Base-by-base conservation (phyloP, 2,113 vertebrate species). In the Halcyon senegalensis region DNA sequence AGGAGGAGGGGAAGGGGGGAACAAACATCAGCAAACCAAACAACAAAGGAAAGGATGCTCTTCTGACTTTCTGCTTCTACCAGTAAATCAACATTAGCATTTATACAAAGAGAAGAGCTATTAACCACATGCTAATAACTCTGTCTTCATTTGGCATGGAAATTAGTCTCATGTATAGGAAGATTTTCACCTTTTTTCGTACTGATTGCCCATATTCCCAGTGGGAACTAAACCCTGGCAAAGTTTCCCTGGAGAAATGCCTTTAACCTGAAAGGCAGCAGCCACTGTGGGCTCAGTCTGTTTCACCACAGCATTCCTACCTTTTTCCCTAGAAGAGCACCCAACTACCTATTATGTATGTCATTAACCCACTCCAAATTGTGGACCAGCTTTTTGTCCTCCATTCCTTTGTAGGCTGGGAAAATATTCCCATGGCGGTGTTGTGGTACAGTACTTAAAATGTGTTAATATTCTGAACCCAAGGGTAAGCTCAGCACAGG, bases 281-380 rank as follows among this genome's bases (percentile, higher is more conserved):
- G 17, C 8, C 18, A 1, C 37, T 23, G 5, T 11, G 28, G 4
- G 35, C 15, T 87, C 43, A 43, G 5, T 35, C 5, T 59, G 8
- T 43, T 89, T 84, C 66, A 35, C 19, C 39, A 44, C 11, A 15
- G 19, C 15, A 5, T 83, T 64, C 48, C 21, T 44, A 16, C 0
- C 0, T 5, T 39, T 4, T 24, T 1, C 14, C 16, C 17, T 55
- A 72, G 33, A 27, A 76, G 48, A 79, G 3, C 2, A 1, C 28
- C 4, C 0, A 2, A 18, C 19, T 16, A 5, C 4, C 33, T 13
- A 7, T 8, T 1, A 0, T 3, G 17, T 8, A 3, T 33, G 31
- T 5, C 48, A 72, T 25, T 28, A 70, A 64, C 5, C 11, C 16
- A 5, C 17, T 51, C 35, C 35, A 39, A 46, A 56, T 2, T 6